These are phyloP conservation scores for Grammomys dolichurus DNA, from an alignment of 2,113 vertebrate genomes.

Conservation along the genomic window DNA sequence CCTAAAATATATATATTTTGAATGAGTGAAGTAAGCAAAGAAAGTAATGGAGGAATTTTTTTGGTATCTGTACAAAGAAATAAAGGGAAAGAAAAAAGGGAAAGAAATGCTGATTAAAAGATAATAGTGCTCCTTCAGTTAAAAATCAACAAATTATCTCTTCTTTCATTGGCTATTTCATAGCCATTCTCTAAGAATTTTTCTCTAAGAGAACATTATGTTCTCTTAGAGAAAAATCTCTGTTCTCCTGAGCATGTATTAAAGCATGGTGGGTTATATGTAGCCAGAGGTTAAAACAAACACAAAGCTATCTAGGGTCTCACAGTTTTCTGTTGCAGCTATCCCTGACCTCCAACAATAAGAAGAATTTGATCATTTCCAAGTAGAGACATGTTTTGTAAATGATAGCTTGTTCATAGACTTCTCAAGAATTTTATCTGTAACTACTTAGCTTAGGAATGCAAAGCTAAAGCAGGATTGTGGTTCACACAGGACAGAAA, in stretches of 20 bases:
- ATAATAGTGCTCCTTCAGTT: not conserved
- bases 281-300: not conserved
- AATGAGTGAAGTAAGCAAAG: not conserved
- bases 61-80: not conserved
- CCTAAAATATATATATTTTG: not conserved
- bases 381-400: not conserved
- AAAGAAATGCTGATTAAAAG: constrained; percentile 53
- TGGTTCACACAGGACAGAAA: constrained; percentile 73
- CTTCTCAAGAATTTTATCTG: constrained; percentile 66
- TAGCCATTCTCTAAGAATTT: not conserved
- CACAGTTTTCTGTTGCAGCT: not conserved
- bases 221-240: constrained; percentile 33
- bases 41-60: not conserved
- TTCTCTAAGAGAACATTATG: not conserved
- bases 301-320: not conserved
- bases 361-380: constrained; percentile 22
- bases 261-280: constrained; percentile 28
- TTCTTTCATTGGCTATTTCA: constrained; percentile 47
- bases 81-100: not conserved
- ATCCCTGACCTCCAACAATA: not conserved
- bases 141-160: constrained; percentile 52
- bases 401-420: not conserved
- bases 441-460: not conserved
- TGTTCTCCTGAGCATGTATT: constrained; percentile 44
- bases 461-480: not conserved